Base-by-base conservation (phyloP, 2,113 vertebrate genomes). In the Trochalopteron elliotii region DNA sequence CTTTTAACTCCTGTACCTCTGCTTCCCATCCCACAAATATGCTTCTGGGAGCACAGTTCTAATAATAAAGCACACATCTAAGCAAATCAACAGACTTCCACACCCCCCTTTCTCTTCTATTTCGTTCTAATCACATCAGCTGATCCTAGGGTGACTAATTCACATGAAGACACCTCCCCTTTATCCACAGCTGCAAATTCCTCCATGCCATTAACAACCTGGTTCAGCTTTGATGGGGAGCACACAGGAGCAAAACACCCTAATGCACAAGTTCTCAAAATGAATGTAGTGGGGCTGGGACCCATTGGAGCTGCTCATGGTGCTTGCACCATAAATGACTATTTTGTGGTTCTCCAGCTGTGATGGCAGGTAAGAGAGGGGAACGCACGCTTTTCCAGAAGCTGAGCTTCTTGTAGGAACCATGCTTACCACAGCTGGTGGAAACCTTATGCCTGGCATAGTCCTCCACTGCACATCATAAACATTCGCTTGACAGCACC, bases 181-280 rank as follows among this genome's bases (percentile, higher is more conserved):
- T 35, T 57, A 53, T 25, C n/a, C 37, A 59, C 21, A 64, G 33
- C 8, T 83, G 35, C 3, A 24, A 69, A 55, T 65, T 49, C 25
- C 35, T 85, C 42, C 52, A 9, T 37, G 23, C 9, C 53, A 25
- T 18, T 47, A 42, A 30, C 16, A 76, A 19, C 42, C 35, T 45
- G 19, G 11, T 50, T 69, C 53, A 52, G 47, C 21, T 63, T 74
- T 79, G 42, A n/a, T 39, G 27, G 10, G 44, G 17, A 64, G 15
- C 10, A 45, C 0, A 0, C 27, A 47, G 44, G 49, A 83, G 61
- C 18, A 61, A 37, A 49, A 37, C n/a, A n/a, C 7, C 10, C 23
- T n/a, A 49, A 39, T 13, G 15, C 7, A 24, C 4, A 25, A 18
- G 30, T n/a, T 55, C 39, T 35, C 30, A 56, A 15, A 64, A 28